A percentile compares a stretch with the other conserved stretches of the same genome.
These are phyloP conservation scores for Ceratina japonica DNA, from an alignment of 1,140 invertebrate species.

Conservation along the genomic window DNA sequence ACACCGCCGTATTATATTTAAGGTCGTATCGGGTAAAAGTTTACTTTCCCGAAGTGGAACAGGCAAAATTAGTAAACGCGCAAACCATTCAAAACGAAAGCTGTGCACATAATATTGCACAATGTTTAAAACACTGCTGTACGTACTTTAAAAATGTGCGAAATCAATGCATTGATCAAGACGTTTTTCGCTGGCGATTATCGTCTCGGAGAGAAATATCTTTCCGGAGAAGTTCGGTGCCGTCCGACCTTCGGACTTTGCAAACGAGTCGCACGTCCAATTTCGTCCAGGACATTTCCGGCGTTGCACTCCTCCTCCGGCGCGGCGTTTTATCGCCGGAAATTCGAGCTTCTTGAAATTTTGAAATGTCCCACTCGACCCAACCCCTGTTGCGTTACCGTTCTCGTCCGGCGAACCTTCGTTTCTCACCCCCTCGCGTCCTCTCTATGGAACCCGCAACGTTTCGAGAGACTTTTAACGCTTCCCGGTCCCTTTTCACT, in stretches of 20 bases:
- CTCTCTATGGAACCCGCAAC: not conserved
- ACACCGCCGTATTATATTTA: conserved; percentile 17
- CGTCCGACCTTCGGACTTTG: not conserved
- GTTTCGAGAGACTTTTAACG: conserved; percentile 8
- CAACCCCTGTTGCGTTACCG: conserved; percentile 5
- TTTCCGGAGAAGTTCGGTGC: too few species aligned
- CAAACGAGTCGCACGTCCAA: not conserved
- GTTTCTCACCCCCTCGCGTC: not conserved
- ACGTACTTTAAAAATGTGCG: too few species aligned
- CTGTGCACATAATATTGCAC: too few species aligned
- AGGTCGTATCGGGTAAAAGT: conserved; percentile 17
- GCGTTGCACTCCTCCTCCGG: not conserved
- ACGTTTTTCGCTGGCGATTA: too few species aligned
- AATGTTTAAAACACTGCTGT: too few species aligned
- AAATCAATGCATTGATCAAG: too few species aligned
- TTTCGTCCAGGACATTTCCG: not conserved
- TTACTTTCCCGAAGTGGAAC: not conserved
- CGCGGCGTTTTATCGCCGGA: not conserved
- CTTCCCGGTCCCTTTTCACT: not conserved
- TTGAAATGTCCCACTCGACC: not conserved
- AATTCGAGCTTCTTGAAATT: conserved; percentile 5
- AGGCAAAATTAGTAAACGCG: conserved; percentile 3
- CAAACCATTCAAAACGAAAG: too few species aligned
- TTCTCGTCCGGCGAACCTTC: not conserved
- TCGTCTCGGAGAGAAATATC: too few species aligned